Evolutionary conservation across 2,888 invertebrate genomes (phyloP).

Genomic region (Stratiomys singularior): DNA sequence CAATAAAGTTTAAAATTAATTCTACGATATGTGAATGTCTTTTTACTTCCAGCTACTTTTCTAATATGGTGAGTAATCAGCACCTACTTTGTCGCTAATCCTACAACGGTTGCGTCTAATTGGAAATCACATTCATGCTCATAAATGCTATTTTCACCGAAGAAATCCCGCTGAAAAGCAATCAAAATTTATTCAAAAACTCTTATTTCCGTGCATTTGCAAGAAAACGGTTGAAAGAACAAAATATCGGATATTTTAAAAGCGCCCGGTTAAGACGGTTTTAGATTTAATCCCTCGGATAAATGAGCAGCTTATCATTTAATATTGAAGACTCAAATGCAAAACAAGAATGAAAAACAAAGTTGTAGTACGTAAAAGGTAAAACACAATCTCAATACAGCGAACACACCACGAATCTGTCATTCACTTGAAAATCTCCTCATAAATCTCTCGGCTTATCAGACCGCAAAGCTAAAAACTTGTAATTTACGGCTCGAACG

Average conservation of each 20-base stretch:
- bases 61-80: too few species aligned
- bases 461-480: constrained; percentile 47
- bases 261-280: constrained; percentile 19
- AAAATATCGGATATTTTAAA: background rate
- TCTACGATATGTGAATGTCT: too few species aligned
- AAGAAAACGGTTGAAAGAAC: constrained; percentile 1
- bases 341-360: background rate
- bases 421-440: constrained; percentile 45
- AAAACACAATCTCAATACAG: constrained; percentile 2
- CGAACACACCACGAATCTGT: constrained; percentile 42
- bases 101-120: background rate
- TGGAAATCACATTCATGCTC: background rate
- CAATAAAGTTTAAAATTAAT: too few species aligned
- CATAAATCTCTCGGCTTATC: constrained; percentile 47
- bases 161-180: background rate
- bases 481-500: constrained; percentile 46
- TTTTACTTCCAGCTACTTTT: too few species aligned
- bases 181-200: constrained; percentile 18
- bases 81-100: too few species aligned
- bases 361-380: constrained; percentile 1
- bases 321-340: constrained; percentile 7
- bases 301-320: constrained; percentile 41
- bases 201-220: background rate
- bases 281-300: constrained; percentile 35
- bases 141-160: background rate